Evolutionary conservation across 2,888 invertebrate species (phyloP).

Genomic region (Emmelina monodactyla): DNA sequence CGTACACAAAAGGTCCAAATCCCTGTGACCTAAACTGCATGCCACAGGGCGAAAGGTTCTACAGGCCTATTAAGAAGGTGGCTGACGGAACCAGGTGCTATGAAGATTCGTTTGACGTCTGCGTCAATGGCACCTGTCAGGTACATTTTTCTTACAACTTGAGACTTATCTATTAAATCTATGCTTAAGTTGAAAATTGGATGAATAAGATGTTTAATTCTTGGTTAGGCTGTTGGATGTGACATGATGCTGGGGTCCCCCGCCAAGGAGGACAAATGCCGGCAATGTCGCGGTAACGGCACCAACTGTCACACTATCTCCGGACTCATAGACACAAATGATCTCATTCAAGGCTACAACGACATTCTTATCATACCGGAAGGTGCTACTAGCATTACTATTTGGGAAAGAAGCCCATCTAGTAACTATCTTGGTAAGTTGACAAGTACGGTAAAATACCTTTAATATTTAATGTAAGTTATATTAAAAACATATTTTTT

Average conservation of each 20-base stretch:
- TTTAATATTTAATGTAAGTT: no score
- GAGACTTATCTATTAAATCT: no score
- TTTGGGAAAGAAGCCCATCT: conserved; percentile 81
- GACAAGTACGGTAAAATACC: no score
- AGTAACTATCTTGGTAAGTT: conserved; percentile 87
- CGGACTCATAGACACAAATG: conserved; percentile 74
- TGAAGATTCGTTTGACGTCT: conserved; percentile 86
- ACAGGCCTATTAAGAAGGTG: conserved; percentile 81
- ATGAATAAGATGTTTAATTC: no score
- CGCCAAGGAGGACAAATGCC: conserved; percentile 87
- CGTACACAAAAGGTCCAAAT: conserved; percentile 86
- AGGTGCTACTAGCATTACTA: conserved; percentile 89
- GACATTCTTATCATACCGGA: conserved; percentile 89
- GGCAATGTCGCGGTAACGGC: conserved; percentile 92
- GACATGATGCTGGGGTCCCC: conserved; percentile 92
- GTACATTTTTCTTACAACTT: no score
- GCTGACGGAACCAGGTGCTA: conserved; percentile 85
- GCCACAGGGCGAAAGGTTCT: conserved; percentile 90
- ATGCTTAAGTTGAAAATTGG: no score
- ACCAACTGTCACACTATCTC: conserved; percentile 82
- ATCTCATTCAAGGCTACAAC: conserved; percentile 85
- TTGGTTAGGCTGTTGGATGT: conserved; percentile 95
- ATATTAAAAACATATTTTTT: conserved; percentile 12
- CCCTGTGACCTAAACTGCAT: conserved; percentile 96
- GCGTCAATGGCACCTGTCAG: conserved; percentile 93